These are phyloP conservation scores for Pseudachorutes palmiensis DNA, from an alignment of 1,140 invertebrate species.

Conservation along the genomic window DNA sequence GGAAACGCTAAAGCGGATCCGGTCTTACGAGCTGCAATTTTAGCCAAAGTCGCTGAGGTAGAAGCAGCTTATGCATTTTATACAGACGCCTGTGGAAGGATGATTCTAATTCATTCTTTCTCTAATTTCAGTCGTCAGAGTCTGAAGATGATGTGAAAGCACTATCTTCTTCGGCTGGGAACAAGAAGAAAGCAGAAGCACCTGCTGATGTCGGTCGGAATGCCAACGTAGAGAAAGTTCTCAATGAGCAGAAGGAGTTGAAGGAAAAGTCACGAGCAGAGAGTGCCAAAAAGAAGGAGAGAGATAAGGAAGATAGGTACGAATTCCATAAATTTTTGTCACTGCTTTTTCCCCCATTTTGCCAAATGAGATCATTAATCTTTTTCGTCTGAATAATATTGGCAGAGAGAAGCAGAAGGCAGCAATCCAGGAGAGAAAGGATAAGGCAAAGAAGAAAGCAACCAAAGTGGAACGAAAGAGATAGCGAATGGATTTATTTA, in stretches of 20 bases:
- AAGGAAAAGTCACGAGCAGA: conserved; percentile 67
- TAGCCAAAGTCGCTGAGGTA: conserved; percentile 6
- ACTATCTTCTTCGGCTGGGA: conserved; percentile 17
- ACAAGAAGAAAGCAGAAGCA: neutral
- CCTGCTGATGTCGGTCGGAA: conserved; percentile 56
- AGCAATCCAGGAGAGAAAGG: conserved; percentile 55
- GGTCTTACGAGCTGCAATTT: conserved; percentile 14
- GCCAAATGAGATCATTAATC: neutral
- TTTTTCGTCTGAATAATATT: conserved; percentile 24
- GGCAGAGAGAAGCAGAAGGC: conserved; percentile 76
- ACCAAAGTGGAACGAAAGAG: conserved; percentile 73
- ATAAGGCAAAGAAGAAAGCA: conserved; percentile 79
- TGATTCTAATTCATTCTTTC: too few species aligned
- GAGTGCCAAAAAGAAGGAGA: conserved; percentile 73
- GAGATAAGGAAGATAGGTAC: conserved; percentile 77
- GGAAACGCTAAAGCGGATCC: neutral
- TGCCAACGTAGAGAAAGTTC: conserved; percentile 64
- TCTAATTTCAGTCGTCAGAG: neutral
- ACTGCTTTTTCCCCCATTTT: conserved; percentile 1
- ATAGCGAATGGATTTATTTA: conserved; percentile 47
- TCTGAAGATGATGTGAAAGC: conserved; percentile 39
- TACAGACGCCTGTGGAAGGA: neutral
- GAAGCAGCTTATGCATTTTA: neutral
- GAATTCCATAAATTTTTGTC: neutral
- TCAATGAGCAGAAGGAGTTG: conserved; percentile 63